Evolutionary conservation across 2,888 invertebrate genomes (phyloP), one percentile per base, ranked within the genome.

Genomic region (Nasonia oneida): DNA sequence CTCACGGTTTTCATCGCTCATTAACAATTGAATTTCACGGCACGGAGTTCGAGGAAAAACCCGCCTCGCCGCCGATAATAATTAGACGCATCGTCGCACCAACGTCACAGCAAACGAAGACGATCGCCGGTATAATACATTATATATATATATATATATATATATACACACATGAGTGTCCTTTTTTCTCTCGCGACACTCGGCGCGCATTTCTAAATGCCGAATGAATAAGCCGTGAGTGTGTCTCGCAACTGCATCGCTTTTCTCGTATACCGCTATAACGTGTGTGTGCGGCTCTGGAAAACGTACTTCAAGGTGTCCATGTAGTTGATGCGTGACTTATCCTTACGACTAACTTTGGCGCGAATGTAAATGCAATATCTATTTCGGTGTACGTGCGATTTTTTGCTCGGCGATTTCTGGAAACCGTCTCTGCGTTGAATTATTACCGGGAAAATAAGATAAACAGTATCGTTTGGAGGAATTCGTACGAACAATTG

Each of bases 1-100:
- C 53, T 53, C 53, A 53, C 18, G n/a, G 8, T 42, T n/a, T 37
- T 71, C n/a, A n/a, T 8, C n/a, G 10, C 18, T 37, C 37, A 33
- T 71, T 37, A 37, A n/a, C n/a, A 12, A 42, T n/a, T 42, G 73
- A 67, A 67, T 67, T 67, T 67, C 67, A 33, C 67, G 33, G 33
- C 67, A 67, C 67, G 67, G 29, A 67, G 42, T 73, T 73, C 42
- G 73, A 73, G 73, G 73, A 73, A 73, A 73, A 73, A 42, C n/a
- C 42, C 42, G 37, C 10, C 23, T 57, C 57, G 57, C 29, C 29
- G 29, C 10, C n/a, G 42, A 73, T 42, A 73, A 73, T 42, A 73
- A 73, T 73, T 73, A 73, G 73, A n/a, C 73, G 29, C 29, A 1
- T 10, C 57, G 53, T 47, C n/a, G n/a, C 57, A 8, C n/a, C 23